These are phyloP conservation scores for Lagopus muta DNA, from an alignment of 2,113 vertebrate genomes.

Conservation along the genomic window DNA sequence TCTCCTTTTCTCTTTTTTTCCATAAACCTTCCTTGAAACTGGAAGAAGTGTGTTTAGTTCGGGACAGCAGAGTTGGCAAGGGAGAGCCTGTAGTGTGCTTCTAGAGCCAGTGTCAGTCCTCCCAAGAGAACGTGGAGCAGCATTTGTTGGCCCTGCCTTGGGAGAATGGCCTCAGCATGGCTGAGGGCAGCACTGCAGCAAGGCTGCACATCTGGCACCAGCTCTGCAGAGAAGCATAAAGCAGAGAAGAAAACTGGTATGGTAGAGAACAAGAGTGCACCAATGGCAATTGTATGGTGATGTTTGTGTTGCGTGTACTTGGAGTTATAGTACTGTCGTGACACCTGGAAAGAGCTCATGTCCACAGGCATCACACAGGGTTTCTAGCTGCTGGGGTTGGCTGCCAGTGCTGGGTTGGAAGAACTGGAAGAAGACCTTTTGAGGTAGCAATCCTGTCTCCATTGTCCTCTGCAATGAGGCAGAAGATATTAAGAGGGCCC, in stretches of 20 bases:
- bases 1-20: background rate
- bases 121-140: background rate
- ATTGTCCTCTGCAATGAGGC: background rate
- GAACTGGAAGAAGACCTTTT: background rate
- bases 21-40: background rate
- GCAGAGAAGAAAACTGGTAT: background rate
- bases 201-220: accelerated
- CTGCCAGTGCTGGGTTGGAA: background rate
- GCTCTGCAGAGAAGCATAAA: background rate
- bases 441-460: background rate
- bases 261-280: background rate
- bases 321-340: background rate
- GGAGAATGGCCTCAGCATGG: too few species aligned
- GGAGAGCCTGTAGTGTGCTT: background rate
- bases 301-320: background rate
- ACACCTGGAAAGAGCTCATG: background rate
- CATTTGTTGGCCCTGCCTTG: background rate
- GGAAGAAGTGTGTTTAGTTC: background rate
- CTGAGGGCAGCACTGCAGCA: background rate
- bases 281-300: background rate
- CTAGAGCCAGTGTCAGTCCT: background rate
- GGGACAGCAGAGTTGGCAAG: background rate
- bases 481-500: background rate
- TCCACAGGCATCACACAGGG: background rate
- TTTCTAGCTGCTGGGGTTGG: background rate